Conservation (phyloP, 2,888 invertebrate species). For the Brachycybe producta region DNA sequence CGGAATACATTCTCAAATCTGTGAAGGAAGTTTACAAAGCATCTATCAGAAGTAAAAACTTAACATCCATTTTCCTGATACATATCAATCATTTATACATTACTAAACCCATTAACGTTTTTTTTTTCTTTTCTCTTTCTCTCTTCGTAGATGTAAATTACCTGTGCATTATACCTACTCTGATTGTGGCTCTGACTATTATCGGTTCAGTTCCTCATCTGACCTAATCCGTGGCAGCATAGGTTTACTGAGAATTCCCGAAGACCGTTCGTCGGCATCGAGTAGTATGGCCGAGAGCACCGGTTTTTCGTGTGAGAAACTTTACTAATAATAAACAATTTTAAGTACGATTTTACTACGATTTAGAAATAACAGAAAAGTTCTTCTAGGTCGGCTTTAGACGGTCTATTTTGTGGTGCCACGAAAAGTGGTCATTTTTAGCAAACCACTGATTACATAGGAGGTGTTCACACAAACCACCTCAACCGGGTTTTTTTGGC, state of each 20-base stretch:
- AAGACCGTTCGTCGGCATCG: slow-evolving; percentile 10
- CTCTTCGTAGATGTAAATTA: slow-evolving; percentile 20
- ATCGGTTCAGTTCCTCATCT: slow-evolving; percentile 2
- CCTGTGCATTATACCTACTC: slow-evolving; percentile 23
- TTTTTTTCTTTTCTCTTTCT: slow-evolving; percentile 5
- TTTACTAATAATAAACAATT: background rate
- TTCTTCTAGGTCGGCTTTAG: too few relatives aligned
- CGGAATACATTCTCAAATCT: slow-evolving; percentile 17
- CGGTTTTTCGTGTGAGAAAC: slow-evolving; percentile 13
- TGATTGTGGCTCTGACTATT: slow-evolving; percentile 15
- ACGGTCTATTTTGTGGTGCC: too few relatives aligned
- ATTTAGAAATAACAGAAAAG: too few relatives aligned
- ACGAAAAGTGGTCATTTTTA: too few relatives aligned
- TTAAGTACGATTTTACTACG: too few relatives aligned
- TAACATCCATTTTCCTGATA: background rate
- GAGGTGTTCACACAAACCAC: too few relatives aligned
- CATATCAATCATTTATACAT: background rate
- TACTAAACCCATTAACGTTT: too few relatives aligned
- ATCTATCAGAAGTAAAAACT: background rate
- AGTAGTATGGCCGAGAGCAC: slow-evolving; percentile 12
- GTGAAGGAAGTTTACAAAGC: slow-evolving; percentile 15
- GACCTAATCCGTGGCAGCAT: slow-evolving; percentile 15
- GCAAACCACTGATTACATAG: too few relatives aligned
- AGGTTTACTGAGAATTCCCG: slow-evolving; percentile 12
- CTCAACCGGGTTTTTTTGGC: too few relatives aligned